Base-by-base conservation (phyloP, 2,888 invertebrate species). In the Melanargia galathea region DNA sequence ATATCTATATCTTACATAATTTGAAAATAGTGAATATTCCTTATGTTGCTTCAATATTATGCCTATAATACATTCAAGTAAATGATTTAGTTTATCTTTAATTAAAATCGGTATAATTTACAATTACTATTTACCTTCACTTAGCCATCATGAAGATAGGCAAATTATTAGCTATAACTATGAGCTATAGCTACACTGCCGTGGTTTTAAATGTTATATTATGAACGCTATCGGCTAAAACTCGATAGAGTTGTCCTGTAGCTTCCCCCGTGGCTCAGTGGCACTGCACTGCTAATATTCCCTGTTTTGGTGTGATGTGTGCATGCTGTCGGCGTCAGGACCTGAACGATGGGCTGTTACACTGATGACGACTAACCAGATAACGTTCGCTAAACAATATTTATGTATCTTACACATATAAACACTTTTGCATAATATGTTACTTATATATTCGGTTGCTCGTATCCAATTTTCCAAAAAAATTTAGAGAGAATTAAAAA, bases 271-370 rank as follows among this genome's bases (percentile, higher is more conserved):
- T 75, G 70, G 70, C 30, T 33, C 20, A 20, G 10, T 16, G 33
- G 69, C 73, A 71, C 75, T 75, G 86, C 85, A 83, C 84, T 67
- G 87, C 86, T 89, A 90, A 87, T 79, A 73, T 76, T 72, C 72
- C 77, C 76, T 83, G 79, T 83, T 87, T 83, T 82, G 82, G 79
- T 88, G 86, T 88, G 86, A 81, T 67, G 70, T 81, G 80, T 87
- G 90, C 90, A 89, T 88, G 89, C 89, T 82, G 84, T 78, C 81
- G 84, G 79, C 80, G 80, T 75, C 89, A 90, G 90, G 90, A 90
- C 83, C 84, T 90, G 82, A 91, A 90, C 84, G 89, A 91, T 76
- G 90, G 90, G 81, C 79, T 90, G 75, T 84, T 90, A 81, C 90
- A 87, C 86, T 90, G 84, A 90, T 38, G 63, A 68, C 52, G 52